phyloP scores from a whole-genome alignment of 1,140 invertebrate genomes.

The Drosophila malerkotliana region DNA sequence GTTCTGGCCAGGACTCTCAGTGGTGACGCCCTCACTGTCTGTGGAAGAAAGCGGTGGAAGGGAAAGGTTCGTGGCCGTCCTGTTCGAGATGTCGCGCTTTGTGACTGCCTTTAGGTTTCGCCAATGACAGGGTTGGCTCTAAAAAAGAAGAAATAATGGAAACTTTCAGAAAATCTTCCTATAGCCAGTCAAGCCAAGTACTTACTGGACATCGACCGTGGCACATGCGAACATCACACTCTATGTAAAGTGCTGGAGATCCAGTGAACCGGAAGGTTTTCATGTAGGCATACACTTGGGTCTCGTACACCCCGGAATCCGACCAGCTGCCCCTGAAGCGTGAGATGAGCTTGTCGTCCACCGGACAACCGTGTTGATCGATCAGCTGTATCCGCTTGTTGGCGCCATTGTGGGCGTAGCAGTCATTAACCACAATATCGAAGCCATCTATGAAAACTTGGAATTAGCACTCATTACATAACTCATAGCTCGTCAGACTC shows the following conservation, averaged over 20 bases:
- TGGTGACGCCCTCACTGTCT: slow-evolving; percentile 47
- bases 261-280: slow-evolving; percentile 97
- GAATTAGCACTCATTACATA: slow-evolving; percentile 22
- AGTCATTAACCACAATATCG: slow-evolving; percentile 98
- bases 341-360: slow-evolving; percentile 96
- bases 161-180: neutral
- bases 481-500: slow-evolving; percentile 25
- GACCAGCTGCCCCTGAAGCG: slow-evolving; percentile 96
- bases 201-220: slow-evolving; percentile 94
- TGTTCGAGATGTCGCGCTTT: slow-evolving; percentile 86
- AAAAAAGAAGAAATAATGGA: slow-evolving; percentile 42
- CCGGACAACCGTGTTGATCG: slow-evolving; percentile 96
- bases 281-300: slow-evolving; percentile 97
- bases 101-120: slow-evolving; percentile 92
- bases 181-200: neutral
- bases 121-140: slow-evolving; percentile 97
- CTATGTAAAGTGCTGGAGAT: slow-evolving; percentile 96
- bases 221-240: slow-evolving; percentile 97
- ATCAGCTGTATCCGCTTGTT: slow-evolving; percentile 96
- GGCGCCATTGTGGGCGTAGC: slow-evolving; percentile 96
- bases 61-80: slow-evolving; percentile 60
- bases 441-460: slow-evolving; percentile 90
- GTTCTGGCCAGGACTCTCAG: slow-evolving; percentile 50
- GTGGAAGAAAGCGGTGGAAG: slow-evolving; percentile 55
- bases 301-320: slow-evolving; percentile 94